phyloP scores from a whole-genome alignment of 2,888 invertebrate species.

The Thera obeliscata region DNA sequence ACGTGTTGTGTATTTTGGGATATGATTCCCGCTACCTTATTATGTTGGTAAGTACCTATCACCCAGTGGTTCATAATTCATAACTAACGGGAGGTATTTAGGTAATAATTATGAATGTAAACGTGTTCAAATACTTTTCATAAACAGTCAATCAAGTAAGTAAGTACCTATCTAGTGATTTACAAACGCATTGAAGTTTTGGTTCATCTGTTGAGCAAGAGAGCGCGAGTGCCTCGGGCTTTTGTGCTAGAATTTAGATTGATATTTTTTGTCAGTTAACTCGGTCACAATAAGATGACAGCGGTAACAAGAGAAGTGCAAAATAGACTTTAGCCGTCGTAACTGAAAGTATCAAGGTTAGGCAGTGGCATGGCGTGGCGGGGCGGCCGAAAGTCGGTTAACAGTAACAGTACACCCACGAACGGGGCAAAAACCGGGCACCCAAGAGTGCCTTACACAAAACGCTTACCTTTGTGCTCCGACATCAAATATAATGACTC shows the following conservation, averaged over 20 bases:
- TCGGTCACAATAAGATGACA: slow-evolving; percentile 83
- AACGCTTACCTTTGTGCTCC: slow-evolving; percentile 69
- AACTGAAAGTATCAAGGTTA: slow-evolving; percentile 84
- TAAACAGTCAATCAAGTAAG: slow-evolving; percentile 25
- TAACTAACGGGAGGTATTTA: no score
- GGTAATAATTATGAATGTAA: no score
- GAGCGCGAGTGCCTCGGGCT: slow-evolving; percentile 75
- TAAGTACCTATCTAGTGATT: slow-evolving; percentile 20
- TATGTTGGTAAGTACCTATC: no score
- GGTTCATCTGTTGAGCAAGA: slow-evolving; percentile 61
- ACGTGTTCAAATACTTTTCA: slow-evolving; percentile 11
- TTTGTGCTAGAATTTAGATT: slow-evolving; percentile 84
- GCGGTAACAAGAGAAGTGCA: slow-evolving; percentile 81
- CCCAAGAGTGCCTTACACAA: slow-evolving; percentile 59
- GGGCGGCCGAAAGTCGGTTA: slow-evolving; percentile 78
- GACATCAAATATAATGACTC: slow-evolving; percentile 74
- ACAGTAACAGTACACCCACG: slow-evolving; percentile 78
- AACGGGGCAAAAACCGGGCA: slow-evolving; percentile 71
- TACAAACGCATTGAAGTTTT: slow-evolving; percentile 35
- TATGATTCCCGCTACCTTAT: no score
- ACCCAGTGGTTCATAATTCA: no score
- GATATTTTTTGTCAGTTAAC: slow-evolving; percentile 83
- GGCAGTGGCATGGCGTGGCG: slow-evolving; percentile 63
- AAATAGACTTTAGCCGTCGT: slow-evolving; percentile 74
- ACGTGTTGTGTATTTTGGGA: no score